A percentile compares a stretch with the other conserved stretches of the same genome.
Evolutionary conservation across 2,888 invertebrate species (phyloP).

Genomic region (Druceiella hillmani): DNA sequence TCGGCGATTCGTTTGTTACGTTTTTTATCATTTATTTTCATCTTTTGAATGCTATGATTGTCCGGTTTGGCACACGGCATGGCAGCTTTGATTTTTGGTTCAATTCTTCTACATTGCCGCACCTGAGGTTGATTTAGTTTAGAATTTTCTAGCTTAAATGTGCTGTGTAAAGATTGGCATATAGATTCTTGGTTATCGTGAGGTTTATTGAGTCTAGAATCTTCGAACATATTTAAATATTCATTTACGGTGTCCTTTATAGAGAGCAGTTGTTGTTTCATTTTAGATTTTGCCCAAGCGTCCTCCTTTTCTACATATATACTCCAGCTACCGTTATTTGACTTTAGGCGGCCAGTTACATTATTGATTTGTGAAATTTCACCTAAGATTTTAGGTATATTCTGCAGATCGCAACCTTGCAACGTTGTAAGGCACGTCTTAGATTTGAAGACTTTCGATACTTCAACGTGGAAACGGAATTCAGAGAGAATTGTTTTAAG

Average conservation of each 20-base stretch:
- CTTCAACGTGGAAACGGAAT: conserved; percentile 43
- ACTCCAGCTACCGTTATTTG: conserved; percentile 37
- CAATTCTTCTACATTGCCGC: conserved; percentile 2
- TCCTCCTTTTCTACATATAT: conserved; percentile 39
- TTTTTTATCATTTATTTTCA: conserved; percentile 33
- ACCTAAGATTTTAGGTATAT: conserved; percentile 28
- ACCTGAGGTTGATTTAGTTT: conserved; percentile 10
- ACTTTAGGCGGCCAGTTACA: conserved; percentile 29
- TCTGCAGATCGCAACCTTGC: conserved; percentile 28
- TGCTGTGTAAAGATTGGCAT: too few relatives aligned
- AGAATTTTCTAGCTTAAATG: too few relatives aligned
- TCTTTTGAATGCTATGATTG: neutral
- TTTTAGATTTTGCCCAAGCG: conserved; percentile 30
- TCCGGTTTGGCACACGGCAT: neutral
- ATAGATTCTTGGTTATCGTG: too few relatives aligned
- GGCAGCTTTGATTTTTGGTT: conserved; percentile 23
- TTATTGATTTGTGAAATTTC: conserved; percentile 29
- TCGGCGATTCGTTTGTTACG: conserved; percentile 36
- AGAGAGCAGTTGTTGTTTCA: conserved; percentile 34
- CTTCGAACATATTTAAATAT: conserved; percentile 31
- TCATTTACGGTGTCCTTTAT: conserved; percentile 35
- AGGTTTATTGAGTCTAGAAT: too few relatives aligned
- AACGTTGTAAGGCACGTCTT: conserved; percentile 31
- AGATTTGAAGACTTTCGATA: conserved; percentile 38
- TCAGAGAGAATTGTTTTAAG: conserved; percentile 37